Evolutionary conservation across 2,888 invertebrate genomes (phyloP), one percentile per base, ranked within the genome.

Genomic region (Torymus auratus): DNA sequence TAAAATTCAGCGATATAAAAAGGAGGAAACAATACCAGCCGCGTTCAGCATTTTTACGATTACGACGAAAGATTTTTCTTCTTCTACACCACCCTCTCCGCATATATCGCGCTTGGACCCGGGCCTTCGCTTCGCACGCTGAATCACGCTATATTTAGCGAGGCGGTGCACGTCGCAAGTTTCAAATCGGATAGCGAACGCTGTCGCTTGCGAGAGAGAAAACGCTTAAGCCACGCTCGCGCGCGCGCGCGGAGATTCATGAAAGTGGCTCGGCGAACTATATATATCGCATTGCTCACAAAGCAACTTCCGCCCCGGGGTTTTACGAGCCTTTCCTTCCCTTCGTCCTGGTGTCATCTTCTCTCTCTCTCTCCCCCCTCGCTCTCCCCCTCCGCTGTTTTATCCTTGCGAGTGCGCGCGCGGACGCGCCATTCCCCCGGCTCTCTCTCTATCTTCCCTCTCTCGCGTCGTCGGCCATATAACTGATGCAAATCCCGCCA

Each of bases 401-500:
- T 52, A 50, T 67, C 53, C 52, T 52, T 41, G 41, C 41, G 41
- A 41, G 41, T 20, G 20, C 68, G 12, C 68, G 12, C 83, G 77
- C 55, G 78, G 70, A 78, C 82, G 72, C 75, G 74, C 70, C 12
- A n/a, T 73, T 60, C 58, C 74, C 13, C 50, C 52, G 17, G 7
- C 61, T 17, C 56, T 62, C 28, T 60, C 70, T 61, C 70, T 15
- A 20, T 75, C 58, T 53, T 60, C 65, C 55, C 72, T 53, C 61
- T 50, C 53, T 65, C 28, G 41, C 64, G 60, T 20, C 71, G 65
- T 20, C 71, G 65, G 70, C 61, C 77, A 67, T 82, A 81, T 84
- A 81, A 75, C 83, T 55, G 65, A 86, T 83, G 84, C 84, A 84
- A 85, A 85, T 84, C 84, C 84, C 82, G 80, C 79, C 80, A 81